phyloP scores from a whole-genome alignment of 2,113 vertebrate species.

The Hydrolagus affinis region DNA sequence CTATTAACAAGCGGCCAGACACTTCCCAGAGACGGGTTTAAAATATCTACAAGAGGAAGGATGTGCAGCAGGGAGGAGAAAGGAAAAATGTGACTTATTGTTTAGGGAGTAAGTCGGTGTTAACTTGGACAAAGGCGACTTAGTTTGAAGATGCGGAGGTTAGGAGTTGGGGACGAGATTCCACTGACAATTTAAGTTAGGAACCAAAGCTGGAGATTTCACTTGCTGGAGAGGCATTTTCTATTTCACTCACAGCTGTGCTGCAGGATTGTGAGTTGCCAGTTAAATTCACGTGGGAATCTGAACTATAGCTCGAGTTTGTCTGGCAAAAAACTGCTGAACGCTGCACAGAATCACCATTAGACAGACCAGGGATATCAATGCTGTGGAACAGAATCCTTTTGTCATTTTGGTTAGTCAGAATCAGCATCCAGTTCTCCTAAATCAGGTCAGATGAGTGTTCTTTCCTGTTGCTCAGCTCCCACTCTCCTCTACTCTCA shows the following conservation, averaged over 20 bases:
- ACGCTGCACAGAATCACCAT: background rate
- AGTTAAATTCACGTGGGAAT: conserved; percentile 9
- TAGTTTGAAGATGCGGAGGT: no score
- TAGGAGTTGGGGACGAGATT: background rate
- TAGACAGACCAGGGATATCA: background rate
- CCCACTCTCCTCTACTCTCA: background rate
- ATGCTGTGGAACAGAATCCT: no score
- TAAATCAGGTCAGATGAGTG: background rate
- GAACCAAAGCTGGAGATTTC: background rate
- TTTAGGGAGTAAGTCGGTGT: background rate
- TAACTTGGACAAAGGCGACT: background rate
- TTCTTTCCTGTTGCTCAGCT: background rate
- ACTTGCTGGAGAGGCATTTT: background rate
- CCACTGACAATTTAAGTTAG: background rate
- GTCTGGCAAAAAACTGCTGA: conserved; percentile 9
- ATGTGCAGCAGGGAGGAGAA: background rate
- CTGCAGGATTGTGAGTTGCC: background rate
- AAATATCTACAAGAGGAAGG: no score
- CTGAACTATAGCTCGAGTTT: background rate
- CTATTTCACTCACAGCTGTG: conserved; percentile 3
- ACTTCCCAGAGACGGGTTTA: no score
- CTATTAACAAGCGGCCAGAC: no score
- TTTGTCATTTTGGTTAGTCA: background rate
- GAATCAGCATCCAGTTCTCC: background rate
- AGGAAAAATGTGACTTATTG: background rate